A percentile compares a stretch with the other conserved stretches of the same genome.
Evolutionary conservation across 2,113 vertebrate genomes (phyloP).

Genomic region (Notothenia coriiceps): DNA sequence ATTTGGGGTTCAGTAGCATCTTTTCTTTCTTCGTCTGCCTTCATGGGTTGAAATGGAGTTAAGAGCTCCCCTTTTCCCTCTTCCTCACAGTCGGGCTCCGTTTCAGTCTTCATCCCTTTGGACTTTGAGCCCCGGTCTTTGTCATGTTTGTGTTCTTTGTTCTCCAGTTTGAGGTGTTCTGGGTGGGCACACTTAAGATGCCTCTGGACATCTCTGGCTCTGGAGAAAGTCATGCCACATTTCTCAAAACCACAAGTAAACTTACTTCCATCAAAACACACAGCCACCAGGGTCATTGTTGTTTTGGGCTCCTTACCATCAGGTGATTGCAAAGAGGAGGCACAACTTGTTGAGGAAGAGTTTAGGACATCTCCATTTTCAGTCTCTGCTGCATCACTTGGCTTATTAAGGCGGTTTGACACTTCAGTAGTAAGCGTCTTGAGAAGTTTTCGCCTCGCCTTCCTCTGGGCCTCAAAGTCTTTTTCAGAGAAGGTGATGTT

Average conservation of each 20-base stretch:
- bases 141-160: constrained; percentile 78
- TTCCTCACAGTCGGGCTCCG: constrained; percentile 42
- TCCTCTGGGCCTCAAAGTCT: constrained; percentile 83
- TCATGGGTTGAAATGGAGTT: constrained; percentile 17
- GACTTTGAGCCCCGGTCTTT: constrained; percentile 68
- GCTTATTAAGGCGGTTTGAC: constrained; percentile 8
- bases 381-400: constrained; percentile 8
- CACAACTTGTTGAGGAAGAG: constrained; percentile 40
- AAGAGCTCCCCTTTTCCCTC: constrained; percentile 38
- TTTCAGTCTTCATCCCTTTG: constrained; percentile 58
- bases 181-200: constrained; percentile 91
- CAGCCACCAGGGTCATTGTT: constrained; percentile 81
- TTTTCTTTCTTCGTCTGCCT: constrained; percentile 52
- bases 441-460: constrained; percentile 72
- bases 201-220: constrained; percentile 89
- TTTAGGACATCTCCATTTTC: constrained; percentile 48
- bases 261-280: constrained; percentile 91
- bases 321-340: constrained; percentile 46
- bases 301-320: constrained; percentile 66
- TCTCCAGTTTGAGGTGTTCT: constrained; percentile 88
- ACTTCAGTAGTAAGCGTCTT: constrained; percentile 51
- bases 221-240: constrained; percentile 90
- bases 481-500: constrained; percentile 84
- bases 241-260: constrained; percentile 93
- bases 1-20: constrained; percentile 4